phyloP scores from a whole-genome alignment of 2,888 invertebrate genomes.

The Odontothrips loti region DNA sequence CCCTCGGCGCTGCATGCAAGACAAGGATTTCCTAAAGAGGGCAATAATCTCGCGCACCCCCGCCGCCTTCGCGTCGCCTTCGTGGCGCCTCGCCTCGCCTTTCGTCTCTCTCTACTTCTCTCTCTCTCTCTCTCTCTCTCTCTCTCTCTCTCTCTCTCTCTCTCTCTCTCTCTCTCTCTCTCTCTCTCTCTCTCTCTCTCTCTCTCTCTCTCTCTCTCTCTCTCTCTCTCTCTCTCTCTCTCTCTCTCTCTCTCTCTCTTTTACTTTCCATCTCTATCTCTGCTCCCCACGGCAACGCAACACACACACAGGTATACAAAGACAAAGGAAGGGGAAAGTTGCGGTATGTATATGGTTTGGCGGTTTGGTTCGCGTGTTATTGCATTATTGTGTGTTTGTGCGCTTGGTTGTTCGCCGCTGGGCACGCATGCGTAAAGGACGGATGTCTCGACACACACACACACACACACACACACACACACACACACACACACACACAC shows the following conservation, averaged over 20 bases:
- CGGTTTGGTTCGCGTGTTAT: too few relatives aligned
- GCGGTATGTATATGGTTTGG: too few relatives aligned
- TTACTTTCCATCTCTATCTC: too few relatives aligned
- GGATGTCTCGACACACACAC: neutral
- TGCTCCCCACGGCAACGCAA: neutral
- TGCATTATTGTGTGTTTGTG: neutral
- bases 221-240: too few relatives aligned
- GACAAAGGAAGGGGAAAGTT: too few relatives aligned
- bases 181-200: neutral
- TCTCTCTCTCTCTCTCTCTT: neutral
- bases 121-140: neutral
- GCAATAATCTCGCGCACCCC: neutral
- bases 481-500: neutral
- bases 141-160: neutral
- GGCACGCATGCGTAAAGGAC: neutral
- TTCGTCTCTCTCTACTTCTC: neutral
- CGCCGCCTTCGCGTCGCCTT: neutral
- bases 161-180: neutral
- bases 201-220: neutral
- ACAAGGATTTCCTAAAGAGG: slow-evolving; percentile 26
- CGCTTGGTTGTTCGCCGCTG: neutral
- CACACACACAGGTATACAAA: neutral
- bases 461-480: neutral
- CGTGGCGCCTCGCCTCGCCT: neutral
- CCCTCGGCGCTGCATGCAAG: slow-evolving; percentile 5